These are phyloP conservation scores for Tetramorium parvispinum DNA, from an alignment of 1,140 invertebrate genomes.

Conservation along the genomic window DNA sequence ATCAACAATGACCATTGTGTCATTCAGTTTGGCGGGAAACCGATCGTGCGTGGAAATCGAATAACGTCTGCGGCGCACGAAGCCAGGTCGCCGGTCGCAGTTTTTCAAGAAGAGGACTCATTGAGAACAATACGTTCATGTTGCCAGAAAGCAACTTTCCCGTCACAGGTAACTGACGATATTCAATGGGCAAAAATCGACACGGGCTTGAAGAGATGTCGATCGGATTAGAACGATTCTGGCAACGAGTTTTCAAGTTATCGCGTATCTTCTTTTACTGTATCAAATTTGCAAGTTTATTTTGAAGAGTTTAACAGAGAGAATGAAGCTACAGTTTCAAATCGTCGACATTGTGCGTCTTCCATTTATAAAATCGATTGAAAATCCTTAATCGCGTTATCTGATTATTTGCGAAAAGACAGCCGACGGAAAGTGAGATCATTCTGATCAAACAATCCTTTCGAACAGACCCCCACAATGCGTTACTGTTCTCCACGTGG, in stretches of 20 bases:
- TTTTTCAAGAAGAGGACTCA: slow-evolving; percentile 40
- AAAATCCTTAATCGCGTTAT: background rate
- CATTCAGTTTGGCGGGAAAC: background rate
- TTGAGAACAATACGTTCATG: slow-evolving; percentile 77
- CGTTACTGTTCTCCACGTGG: slow-evolving; percentile 38
- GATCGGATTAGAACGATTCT: background rate
- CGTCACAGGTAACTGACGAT: slow-evolving; percentile 82
- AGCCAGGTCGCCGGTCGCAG: background rate
- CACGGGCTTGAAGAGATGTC: slow-evolving; percentile 27
- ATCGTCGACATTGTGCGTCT: background rate
- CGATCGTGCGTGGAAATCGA: slow-evolving; percentile 3
- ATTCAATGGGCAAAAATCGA: background rate
- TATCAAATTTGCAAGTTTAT: background rate
- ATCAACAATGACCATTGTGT: background rate
- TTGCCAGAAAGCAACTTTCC: slow-evolving; percentile 85
- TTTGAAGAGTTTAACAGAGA: background rate
- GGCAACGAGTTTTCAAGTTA: background rate
- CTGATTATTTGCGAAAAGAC: background rate
- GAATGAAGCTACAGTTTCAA: background rate
- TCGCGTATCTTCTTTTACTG: background rate
- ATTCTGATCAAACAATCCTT: background rate
- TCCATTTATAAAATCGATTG: background rate
- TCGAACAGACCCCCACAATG: background rate
- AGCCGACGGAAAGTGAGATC: background rate
- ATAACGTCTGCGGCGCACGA: background rate